These are phyloP conservation scores for Protonibea diacanthus DNA, from an alignment of 2,797 vertebrate species.

Conservation along the genomic window DNA sequence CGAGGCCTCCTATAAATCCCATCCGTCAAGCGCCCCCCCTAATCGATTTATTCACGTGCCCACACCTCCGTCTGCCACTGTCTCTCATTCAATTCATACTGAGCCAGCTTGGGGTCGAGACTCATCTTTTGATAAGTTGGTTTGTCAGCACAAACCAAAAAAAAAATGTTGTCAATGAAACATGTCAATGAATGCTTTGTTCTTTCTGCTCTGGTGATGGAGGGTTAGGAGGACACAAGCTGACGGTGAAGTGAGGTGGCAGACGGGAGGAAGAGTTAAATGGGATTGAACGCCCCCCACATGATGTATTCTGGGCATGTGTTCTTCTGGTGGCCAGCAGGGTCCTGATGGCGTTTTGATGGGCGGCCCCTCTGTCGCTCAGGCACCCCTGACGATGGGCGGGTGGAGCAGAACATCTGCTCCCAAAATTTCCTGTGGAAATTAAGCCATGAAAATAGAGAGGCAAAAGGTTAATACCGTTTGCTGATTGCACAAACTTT, in stretches of 20 bases:
- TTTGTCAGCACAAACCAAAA: constrained; percentile 49
- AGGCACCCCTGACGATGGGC: constrained; percentile 48
- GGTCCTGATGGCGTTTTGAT: constrained; percentile 80
- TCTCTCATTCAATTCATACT: constrained; percentile 52
- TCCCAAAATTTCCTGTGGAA: constrained; percentile 55
- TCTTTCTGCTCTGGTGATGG: constrained; percentile 18
- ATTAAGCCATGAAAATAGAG: constrained; percentile 46
- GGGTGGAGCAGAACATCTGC: constrained; percentile 76
- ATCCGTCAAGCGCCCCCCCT: constrained; percentile 80
- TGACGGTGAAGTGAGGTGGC: constrained; percentile 47
- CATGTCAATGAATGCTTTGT: constrained; percentile 22
- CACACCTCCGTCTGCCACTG: constrained; percentile 71
- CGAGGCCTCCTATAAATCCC: constrained; percentile 77
- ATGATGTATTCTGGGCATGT: constrained; percentile 68
- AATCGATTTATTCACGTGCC: constrained; percentile 83
- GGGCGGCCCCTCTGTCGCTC: constrained; percentile 66
- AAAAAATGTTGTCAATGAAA: constrained; percentile 4
- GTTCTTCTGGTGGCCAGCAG: constrained; percentile 71
- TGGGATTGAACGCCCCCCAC: constrained; percentile 46
- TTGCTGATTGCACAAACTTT: constrained; percentile 44
- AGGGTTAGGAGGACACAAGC: constrained; percentile 24
- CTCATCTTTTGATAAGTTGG: constrained; percentile 43
- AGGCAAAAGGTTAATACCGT: constrained; percentile 49
- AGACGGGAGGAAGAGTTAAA: constrained; percentile 52
- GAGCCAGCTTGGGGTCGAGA: constrained; percentile 48